phyloP scores from a whole-genome alignment of 2,797 vertebrate species.

The Poecile montanus region DNA sequence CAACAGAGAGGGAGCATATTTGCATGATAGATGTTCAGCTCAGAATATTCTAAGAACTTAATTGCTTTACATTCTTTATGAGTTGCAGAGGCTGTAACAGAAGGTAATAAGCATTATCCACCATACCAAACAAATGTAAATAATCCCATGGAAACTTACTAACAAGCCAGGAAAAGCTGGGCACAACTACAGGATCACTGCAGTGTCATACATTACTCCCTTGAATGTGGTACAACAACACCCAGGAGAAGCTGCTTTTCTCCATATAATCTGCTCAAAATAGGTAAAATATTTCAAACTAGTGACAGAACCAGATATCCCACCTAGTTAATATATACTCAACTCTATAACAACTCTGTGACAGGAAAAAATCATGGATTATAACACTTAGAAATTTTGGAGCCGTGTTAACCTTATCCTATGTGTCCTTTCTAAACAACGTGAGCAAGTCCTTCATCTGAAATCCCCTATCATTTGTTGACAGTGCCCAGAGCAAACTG shows the following conservation, averaged over 20 bases:
- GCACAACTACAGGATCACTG: neutral
- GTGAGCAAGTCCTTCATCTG: neutral
- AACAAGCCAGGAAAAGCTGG: neutral
- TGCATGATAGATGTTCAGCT: neutral
- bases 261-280: neutral
- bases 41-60: neutral
- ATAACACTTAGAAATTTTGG: neutral
- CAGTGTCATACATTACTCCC: neutral
- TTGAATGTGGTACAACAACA: neutral
- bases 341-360: neutral
- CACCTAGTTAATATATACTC: neutral
- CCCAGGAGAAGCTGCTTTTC: neutral
- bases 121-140: neutral
- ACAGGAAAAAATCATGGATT: neutral
- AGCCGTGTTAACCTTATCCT: neutral
- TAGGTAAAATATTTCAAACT: neutral
- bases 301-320: neutral
- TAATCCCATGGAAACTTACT: neutral
- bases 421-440: neutral
- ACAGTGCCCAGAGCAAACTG: slow-evolving; percentile 5
- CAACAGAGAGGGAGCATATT: neutral
- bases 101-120: neutral
- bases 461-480: neutral
- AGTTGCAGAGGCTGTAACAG: neutral
- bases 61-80: neutral